Conservation (phyloP, 2,113 vertebrate species). For the Dicentrarchus labrax region DNA sequence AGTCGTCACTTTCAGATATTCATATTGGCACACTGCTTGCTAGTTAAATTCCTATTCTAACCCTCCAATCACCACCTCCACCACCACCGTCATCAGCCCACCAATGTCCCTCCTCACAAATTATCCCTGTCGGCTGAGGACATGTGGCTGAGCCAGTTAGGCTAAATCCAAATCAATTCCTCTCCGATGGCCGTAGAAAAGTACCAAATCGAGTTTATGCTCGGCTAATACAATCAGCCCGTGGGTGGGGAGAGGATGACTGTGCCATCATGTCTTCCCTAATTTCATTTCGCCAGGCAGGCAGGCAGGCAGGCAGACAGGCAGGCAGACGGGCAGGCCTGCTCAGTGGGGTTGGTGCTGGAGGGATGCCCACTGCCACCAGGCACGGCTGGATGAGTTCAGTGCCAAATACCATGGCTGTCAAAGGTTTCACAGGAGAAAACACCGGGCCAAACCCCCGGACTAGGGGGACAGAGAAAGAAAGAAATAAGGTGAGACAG, state of each 20-base stretch:
- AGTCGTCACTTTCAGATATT: slow-evolving; percentile 31
- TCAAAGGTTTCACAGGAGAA: slow-evolving; percentile 73
- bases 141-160: slow-evolving; percentile 76
- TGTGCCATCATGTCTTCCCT: slow-evolving; percentile 82
- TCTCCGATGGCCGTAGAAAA: slow-evolving; percentile 72
- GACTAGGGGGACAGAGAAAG: slow-evolving; percentile 37
- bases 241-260: slow-evolving; percentile 79
- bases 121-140: slow-evolving; percentile 61
- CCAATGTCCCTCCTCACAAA: slow-evolving; percentile 50
- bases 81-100: slow-evolving; percentile 29
- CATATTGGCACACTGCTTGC: slow-evolving; percentile 8
- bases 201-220: slow-evolving; percentile 78
- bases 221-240: slow-evolving; percentile 79
- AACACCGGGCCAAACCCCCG: slow-evolving; percentile 26
- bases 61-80: slow-evolving; percentile 4
- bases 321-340: slow-evolving; percentile 57
- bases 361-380: slow-evolving; percentile 76
- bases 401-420: slow-evolving; percentile 67
- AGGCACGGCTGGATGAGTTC: slow-evolving; percentile 65
- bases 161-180: slow-evolving; percentile 80
- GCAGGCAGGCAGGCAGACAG: slow-evolving; percentile 57
- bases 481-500: slow-evolving; percentile 8
- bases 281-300: slow-evolving; percentile 79
- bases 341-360: slow-evolving; percentile 69
- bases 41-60: slow-evolving; percentile 36